Conservation (phyloP, 2,888 invertebrate genomes). For the Synergus umbraculus region DNA sequence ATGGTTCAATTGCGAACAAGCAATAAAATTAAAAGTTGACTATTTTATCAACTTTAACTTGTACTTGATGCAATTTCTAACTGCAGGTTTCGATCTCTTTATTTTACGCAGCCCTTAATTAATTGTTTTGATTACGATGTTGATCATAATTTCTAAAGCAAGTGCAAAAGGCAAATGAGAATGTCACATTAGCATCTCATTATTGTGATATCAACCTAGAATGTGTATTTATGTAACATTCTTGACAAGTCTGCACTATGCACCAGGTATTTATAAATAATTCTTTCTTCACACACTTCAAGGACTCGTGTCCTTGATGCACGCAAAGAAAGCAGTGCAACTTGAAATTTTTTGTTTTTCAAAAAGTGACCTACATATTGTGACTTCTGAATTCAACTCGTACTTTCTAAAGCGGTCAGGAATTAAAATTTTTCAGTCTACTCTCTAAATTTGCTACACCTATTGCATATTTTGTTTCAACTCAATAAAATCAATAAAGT, state of each 20-base stretch:
- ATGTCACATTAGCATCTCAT: slow-evolving; percentile 52
- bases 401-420: slow-evolving; percentile 22
- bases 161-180: slow-evolving; percentile 43
- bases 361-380: slow-evolving; percentile 51
- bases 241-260: slow-evolving; percentile 55
- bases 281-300: slow-evolving; percentile 42
- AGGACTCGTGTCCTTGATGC: slow-evolving; percentile 43
- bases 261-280: slow-evolving; percentile 51
- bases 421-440: not conserved
- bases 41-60: not conserved
- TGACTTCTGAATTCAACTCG: not conserved
- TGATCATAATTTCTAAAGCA: not conserved
- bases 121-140: not conserved
- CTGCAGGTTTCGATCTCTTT: too few relatives aligned
- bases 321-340: slow-evolving; percentile 43
- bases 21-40: not conserved
- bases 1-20: too few relatives aligned
- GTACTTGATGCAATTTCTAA: too few relatives aligned
- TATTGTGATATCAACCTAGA: slow-evolving; percentile 46
- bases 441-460: slow-evolving; percentile 22
- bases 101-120: not conserved
- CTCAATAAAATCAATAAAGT: not conserved
- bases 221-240: slow-evolving; percentile 57
- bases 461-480: not conserved
- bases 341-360: slow-evolving; percentile 37